A percentile compares a stretch with the other conserved stretches of the same genome.
These are phyloP conservation scores for Climacteris rufus DNA, from an alignment of 2,113 vertebrate genomes.

Conservation along the genomic window DNA sequence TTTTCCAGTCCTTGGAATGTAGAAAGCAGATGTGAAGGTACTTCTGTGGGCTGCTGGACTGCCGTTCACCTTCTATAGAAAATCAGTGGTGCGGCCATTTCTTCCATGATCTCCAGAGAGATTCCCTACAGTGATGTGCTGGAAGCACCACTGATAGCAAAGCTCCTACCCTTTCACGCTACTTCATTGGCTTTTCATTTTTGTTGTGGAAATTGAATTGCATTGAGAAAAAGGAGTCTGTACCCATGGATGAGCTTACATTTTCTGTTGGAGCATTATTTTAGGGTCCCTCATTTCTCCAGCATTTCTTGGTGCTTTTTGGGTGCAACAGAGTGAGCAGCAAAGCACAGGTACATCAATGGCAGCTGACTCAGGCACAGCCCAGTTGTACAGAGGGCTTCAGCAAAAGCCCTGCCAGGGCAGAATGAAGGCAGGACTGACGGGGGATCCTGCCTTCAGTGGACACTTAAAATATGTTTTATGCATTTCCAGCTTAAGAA, in stretches of 20 bases:
- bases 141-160: not conserved
- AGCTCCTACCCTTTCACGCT: not conserved
- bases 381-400: not conserved
- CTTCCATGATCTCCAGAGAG: not conserved
- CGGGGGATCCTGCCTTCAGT: not conserved
- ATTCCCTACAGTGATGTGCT: not conserved
- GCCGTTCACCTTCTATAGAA: rapidly evolving
- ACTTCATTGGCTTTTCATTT: not conserved
- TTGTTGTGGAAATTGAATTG: not conserved
- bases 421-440: rapidly evolving
- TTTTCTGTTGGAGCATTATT: not conserved
- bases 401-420: not conserved
- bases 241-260: rapidly evolving
- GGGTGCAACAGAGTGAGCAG: not conserved
- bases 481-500: not conserved
- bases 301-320: rapidly evolving
- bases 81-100: not conserved
- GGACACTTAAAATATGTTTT: not conserved
- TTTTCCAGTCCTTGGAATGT: constrained; percentile 24
- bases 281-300: not conserved
- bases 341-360: rapidly evolving
- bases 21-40: constrained; percentile 22
- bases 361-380: not conserved
- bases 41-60: not conserved
- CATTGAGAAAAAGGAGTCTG: not conserved